Conservation (phyloP, 2,113 vertebrate species). For the Esox niger region DNA sequence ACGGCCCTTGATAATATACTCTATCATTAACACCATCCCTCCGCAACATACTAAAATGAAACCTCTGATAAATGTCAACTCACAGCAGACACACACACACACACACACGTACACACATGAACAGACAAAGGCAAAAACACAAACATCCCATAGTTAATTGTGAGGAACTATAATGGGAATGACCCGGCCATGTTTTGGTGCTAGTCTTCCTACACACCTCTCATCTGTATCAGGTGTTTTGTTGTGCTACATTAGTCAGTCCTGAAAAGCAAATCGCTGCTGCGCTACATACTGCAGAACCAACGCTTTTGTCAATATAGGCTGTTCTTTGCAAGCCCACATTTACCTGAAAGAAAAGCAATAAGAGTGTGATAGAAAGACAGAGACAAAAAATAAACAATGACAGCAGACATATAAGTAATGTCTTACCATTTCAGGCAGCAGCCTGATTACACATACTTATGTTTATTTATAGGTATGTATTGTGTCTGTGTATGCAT, state of each 20-base stretch:
- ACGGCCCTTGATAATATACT: not conserved
- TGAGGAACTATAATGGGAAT: conserved; percentile 37
- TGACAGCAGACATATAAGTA: too few relatives aligned
- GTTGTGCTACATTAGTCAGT: conserved; percentile 44
- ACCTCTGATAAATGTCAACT: conserved; percentile 1
- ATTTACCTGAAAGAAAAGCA: conserved; percentile 36
- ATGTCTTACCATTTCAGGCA: too few relatives aligned
- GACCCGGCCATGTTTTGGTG: conserved; percentile 7
- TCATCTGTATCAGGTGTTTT: conserved; percentile 46
- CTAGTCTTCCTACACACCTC: conserved; percentile 25
- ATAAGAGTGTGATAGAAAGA: not conserved
- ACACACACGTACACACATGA: conserved; percentile 9
- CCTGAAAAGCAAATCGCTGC: conserved; percentile 15
- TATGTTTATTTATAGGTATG: too few relatives aligned
- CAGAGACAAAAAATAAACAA: too few relatives aligned
- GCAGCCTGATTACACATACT: too few relatives aligned
- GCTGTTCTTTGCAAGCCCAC: conserved; percentile 11
- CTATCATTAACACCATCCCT: not conserved
- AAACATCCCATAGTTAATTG: conserved; percentile 11
- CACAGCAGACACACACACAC: not conserved
- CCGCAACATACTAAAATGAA: not conserved
- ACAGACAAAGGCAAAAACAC: conserved; percentile 1
- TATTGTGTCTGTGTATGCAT: too few relatives aligned
- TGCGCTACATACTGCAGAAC: conserved; percentile 15
- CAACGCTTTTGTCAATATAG: conserved; percentile 26